Conservation (phyloP, 2,888 invertebrate genomes). For the Sisyra terminalis region DNA sequence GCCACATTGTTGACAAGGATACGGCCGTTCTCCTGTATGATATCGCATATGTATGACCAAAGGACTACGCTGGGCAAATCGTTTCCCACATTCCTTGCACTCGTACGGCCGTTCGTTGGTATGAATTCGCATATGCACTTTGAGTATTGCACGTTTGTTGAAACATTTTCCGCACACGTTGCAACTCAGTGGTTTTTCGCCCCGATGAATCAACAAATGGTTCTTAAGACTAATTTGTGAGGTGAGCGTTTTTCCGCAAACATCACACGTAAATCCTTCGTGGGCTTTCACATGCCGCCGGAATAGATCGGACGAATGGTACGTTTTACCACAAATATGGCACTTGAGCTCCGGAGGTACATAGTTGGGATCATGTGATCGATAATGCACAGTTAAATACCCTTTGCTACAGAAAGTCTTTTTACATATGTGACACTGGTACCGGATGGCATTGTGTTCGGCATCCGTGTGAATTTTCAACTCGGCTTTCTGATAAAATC, state of each 20-base stretch:
- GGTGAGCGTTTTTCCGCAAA: slow-evolving; percentile 29
- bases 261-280: slow-evolving; percentile 27
- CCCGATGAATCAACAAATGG: slow-evolving; percentile 28
- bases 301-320: slow-evolving; percentile 22
- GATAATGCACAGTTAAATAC: slow-evolving; percentile 20
- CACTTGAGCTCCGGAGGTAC: slow-evolving; percentile 13
- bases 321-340: slow-evolving; percentile 23
- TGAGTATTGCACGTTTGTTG: slow-evolving; percentile 27
- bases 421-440: slow-evolving; percentile 31
- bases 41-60: slow-evolving; percentile 25
- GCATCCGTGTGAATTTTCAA: slow-evolving; percentile 28
- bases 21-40: slow-evolving; percentile 26
- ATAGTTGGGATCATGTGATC: slow-evolving; percentile 8
- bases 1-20: slow-evolving; percentile 30
- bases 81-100: slow-evolving; percentile 29
- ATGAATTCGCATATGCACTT: slow-evolving; percentile 29
- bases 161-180: slow-evolving; percentile 30
- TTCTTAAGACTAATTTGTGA: slow-evolving; percentile 28
- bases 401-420: slow-evolving; percentile 31
- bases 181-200: slow-evolving; percentile 30
- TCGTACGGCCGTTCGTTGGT: slow-evolving; percentile 32
- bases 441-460: slow-evolving; percentile 26
- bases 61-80: slow-evolving; percentile 30
- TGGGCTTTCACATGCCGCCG: slow-evolving; percentile 24
- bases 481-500: slow-evolving; percentile 29